Evolutionary conservation across 2,888 invertebrate genomes (phyloP).

Genomic region (Athalia rosae): DNA sequence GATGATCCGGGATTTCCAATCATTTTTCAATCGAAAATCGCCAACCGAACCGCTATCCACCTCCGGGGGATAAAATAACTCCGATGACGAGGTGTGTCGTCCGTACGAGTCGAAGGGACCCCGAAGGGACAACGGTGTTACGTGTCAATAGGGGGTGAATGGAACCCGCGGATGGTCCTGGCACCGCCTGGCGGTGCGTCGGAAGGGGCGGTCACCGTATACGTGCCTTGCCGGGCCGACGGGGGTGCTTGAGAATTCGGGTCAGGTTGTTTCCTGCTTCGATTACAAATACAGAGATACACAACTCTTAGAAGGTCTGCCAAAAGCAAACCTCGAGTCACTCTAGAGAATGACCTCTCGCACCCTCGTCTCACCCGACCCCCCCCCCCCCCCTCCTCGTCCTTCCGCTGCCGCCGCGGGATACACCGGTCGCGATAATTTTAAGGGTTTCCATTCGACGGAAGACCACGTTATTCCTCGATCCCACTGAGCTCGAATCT

Average conservation of each 20-base stretch:
- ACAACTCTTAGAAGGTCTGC: conserved; percentile 64
- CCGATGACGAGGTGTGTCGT: conserved; percentile 12
- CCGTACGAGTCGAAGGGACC: neutral
- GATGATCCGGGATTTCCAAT: neutral
- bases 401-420: neutral
- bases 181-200: conserved; percentile 63
- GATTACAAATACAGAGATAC: conserved; percentile 66
- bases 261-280: conserved; percentile 68
- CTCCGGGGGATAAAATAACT: neutral
- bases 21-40: neutral
- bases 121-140: conserved; percentile 20
- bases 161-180: conserved; percentile 53
- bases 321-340: conserved; percentile 69
- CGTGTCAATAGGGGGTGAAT: conserved; percentile 37
- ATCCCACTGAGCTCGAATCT: neutral
- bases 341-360: conserved; percentile 35
- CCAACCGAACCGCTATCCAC: neutral
- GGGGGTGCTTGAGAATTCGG: conserved; percentile 65
- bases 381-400: neutral
- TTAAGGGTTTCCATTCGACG: conserved; percentile 13
- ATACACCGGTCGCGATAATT: neutral
- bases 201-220: conserved; percentile 59
- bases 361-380: conserved; percentile 23
- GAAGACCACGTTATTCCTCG: neutral
- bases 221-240: conserved; percentile 58